Percentiles rank a stretch among this genome's conserved stretches.
Evolutionary conservation across 2,797 vertebrate species (phyloP).

Genomic region (Coracias cyanogaster): DNA sequence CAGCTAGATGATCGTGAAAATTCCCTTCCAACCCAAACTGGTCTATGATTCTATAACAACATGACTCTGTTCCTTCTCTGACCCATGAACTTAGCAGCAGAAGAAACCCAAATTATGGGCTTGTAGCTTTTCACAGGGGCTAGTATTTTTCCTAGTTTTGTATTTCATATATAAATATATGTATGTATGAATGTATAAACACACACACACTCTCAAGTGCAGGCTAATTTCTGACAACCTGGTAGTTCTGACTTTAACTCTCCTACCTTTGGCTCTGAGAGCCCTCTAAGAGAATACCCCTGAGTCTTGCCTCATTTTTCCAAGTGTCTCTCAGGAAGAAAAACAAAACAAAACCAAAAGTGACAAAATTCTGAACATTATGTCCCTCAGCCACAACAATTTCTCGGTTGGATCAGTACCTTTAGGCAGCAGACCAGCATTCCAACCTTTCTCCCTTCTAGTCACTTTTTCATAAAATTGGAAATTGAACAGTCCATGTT

Average conservation of each 20-base stretch:
- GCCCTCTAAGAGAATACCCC: not conserved
- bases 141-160: not conserved
- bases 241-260: not conserved
- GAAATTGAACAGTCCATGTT: not conserved
- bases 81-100: not conserved
- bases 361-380: not conserved
- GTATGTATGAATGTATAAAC: not conserved
- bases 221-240: not conserved
- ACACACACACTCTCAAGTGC: not conserved
- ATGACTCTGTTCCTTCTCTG: not conserved
- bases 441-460: not conserved
- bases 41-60: not conserved
- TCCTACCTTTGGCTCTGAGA: not conserved
- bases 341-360: not conserved
- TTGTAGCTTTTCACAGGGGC: not conserved
- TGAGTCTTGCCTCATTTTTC: not conserved
- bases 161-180: not conserved
- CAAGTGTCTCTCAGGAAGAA: not conserved
- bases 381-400: fast-evolving
- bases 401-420: not conserved
- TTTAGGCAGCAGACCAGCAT: not conserved
- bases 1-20: not conserved
- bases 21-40: not conserved
- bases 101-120: not conserved
- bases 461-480: not conserved